Base-by-base conservation (phyloP, 2,888 invertebrate genomes). In the Hirtodrosophila cameraria region DNA sequence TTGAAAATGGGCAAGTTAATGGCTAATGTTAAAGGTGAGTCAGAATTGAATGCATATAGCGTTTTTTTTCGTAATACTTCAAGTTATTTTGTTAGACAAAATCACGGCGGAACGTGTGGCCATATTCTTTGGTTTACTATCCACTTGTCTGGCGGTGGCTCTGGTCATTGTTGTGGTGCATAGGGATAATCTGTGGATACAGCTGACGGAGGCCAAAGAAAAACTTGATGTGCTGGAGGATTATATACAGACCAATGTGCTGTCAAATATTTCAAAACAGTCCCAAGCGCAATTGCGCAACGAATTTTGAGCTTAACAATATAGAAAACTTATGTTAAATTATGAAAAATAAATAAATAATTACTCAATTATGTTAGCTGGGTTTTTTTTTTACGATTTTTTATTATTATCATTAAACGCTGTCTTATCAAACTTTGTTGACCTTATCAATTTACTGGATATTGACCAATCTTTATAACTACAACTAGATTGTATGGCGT, bases 401-500 rank as follows among this genome's bases (percentile, higher is more conserved):
- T 31, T 35, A 50, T 0, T 38, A 35, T 36, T n/a, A 2, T 12
- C 12, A 9, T 38, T 39, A 52, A 69, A 54, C 16, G 13, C 23
- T 1, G 6, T 12, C 43, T 65, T 50, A 67, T 68, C 69, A 13
- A 2, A 8, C 25, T 25, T 38, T 28, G 6, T 11, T 25, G 1
- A 36, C 3, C 18, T 53, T 55, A 75, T 57, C 61, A 27, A 9
- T 54, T 13, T n/a, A n/a, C 16, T 80, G 73, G 58, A 73, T 77
- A 74, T 39, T 63, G 30, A 57, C 7, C 48, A 52, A 61, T 72
- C 39, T 75, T 75, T 82, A 66, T 30, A 39, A 82, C 45, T 48
- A 6, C 38, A 46, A 61, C 45, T 54, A 89, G 89, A 80, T 89
- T 48, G 50, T 75, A 23, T 88, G 86, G 66, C 89, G 89, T 4